A percentile compares a stretch with the other conserved stretches of the same genome.
Conservation (phyloP, 2,888 invertebrate genomes). For the Nebria salina region DNA sequence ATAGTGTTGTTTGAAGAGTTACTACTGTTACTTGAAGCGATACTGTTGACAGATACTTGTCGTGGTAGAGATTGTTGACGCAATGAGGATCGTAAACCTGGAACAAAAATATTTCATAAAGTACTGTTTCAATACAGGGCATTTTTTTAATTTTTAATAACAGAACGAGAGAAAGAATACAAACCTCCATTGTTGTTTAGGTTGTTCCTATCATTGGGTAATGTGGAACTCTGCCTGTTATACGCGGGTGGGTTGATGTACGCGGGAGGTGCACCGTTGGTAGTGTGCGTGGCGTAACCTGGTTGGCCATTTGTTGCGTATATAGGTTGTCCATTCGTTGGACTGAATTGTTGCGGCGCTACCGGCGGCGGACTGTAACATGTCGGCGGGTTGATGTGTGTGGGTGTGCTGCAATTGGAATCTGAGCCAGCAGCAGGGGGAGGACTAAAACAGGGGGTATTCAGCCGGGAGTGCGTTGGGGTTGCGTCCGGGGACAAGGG, state of each 20-base stretch:
- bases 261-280: slow-evolving; percentile 59
- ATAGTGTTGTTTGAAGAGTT: slow-evolving; percentile 59
- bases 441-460: slow-evolving; percentile 59
- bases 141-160: background rate
- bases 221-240: slow-evolving; percentile 55
- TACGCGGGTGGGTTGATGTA: slow-evolving; percentile 60
- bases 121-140: background rate
- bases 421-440: slow-evolving; percentile 56
- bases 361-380: slow-evolving; percentile 57
- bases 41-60: slow-evolving; percentile 68
- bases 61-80: slow-evolving; percentile 63
- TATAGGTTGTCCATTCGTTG: slow-evolving; percentile 31
- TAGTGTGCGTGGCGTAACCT: slow-evolving; percentile 40
- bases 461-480: slow-evolving; percentile 62
- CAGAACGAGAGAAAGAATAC: slow-evolving; percentile 53
- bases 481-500: slow-evolving; percentile 60
- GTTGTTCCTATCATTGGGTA: slow-evolving; percentile 55
- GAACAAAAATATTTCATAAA: slow-evolving; percentile 19
- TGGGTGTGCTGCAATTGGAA: slow-evolving; percentile 60
- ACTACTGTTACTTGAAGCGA: slow-evolving; percentile 65
- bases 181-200: background rate
- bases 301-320: slow-evolving; percentile 38
- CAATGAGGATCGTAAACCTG: slow-evolving; percentile 58
- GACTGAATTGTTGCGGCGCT: slow-evolving; percentile 20
- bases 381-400: slow-evolving; percentile 57